Evolutionary conservation across 1,140 invertebrate genomes (phyloP), one percentile per base, ranked within the genome.

Genomic region (Microplitis demolitor): DNA sequence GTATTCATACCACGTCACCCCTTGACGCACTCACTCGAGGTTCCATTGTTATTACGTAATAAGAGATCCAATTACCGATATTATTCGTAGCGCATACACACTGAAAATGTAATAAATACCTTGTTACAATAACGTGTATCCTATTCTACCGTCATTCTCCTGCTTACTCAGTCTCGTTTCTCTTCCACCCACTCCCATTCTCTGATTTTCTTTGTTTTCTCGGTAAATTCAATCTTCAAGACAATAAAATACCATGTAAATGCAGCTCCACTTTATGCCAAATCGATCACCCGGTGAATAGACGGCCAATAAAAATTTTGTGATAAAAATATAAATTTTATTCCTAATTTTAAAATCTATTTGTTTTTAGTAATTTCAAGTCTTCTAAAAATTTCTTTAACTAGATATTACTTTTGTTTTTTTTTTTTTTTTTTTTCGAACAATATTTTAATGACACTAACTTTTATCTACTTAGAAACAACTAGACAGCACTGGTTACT

Each of bases 11-110:
- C 50, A 54, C 39, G 66, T 67, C 50, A 54, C 50, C 66, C 66
- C 66, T 53, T 67, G 66, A 67, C 39, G 66, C 66, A 50, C 8
- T 54, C 37, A 54, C 24, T 67, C 50, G 53, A 64, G 34, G 51
- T 60, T 66, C 54, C 62, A 72, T 72, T 72, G 70, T 72, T 72
- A 54, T 63, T 63, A 58, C 45, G 71, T 73, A 73, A 73, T 73
- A 66, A 73, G 71, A 68, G 53, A 73, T 73, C 66, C 66, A 73
- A 69, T 69, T 73, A 67, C 71, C 31, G 58, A 73, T 73, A 67
- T 73, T 68, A 73, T 67, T 66, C 58, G 63, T 37, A 60, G 35
- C 54, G 39, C 54, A 67, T 54, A 50, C 56, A 16, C 63, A 67
- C 4, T 67, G 66, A 34, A 9, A 54, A 50, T 67, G 66, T 67